A percentile compares a stretch with the other conserved stretches of the same genome.
phyloP scores from a whole-genome alignment of 2,113 vertebrate genomes.

The Phasianus colchicus region DNA sequence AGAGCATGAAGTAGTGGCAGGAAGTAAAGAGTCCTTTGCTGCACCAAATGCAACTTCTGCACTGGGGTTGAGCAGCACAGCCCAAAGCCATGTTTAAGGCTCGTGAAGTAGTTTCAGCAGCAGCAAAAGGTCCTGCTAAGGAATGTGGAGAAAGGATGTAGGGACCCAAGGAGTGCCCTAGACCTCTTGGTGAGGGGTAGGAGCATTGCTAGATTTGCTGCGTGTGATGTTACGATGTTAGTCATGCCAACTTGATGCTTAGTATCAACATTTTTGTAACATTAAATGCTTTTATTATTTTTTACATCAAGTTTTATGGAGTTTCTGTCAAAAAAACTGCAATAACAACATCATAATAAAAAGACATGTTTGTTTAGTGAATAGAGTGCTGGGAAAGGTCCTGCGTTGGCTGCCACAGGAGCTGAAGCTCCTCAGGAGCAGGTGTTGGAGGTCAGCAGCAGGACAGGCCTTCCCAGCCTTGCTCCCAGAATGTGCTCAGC shows the following conservation, averaged over 20 bases:
- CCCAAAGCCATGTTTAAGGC: not conserved
- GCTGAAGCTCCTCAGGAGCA: not conserved
- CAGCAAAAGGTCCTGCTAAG: not conserved
- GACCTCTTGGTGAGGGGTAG: accelerated
- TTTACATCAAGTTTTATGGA: not conserved
- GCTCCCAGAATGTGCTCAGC: not conserved
- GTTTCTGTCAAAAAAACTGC: not conserved
- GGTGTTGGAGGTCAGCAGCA: not conserved
- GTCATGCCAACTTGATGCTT: not conserved
- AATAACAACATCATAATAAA: not conserved
- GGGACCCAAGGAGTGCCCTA: not conserved
- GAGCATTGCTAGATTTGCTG: not conserved
- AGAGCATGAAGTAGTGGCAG: not conserved
- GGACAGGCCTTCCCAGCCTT: not conserved
- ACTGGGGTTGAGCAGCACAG: not conserved
- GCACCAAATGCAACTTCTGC: not conserved
- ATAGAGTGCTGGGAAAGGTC: not conserved
- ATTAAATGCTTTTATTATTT: not conserved
- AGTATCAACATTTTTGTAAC: not conserved
- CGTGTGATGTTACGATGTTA: accelerated
- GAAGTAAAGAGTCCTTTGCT: not conserved
- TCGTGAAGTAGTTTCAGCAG: not conserved
- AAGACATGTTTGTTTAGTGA: not conserved
- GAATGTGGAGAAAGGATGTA: not conserved
- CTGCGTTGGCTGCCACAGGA: not conserved